Evolutionary conservation across 2,888 invertebrate genomes (phyloP).

Genomic region (Mythimna pallens): DNA sequence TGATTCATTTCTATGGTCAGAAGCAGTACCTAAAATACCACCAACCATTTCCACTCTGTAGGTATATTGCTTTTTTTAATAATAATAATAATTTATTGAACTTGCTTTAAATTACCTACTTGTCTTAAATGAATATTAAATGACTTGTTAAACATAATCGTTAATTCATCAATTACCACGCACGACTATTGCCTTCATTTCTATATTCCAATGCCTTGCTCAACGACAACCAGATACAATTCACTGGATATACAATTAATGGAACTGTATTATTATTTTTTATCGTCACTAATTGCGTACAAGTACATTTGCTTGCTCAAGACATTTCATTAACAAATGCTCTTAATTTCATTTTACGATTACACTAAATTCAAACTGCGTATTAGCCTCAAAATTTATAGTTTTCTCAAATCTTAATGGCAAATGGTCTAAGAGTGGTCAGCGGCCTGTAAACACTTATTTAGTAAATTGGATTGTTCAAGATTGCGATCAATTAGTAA

Average conservation of each 20-base stretch:
- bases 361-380: constrained; percentile 38
- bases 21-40: not conserved
- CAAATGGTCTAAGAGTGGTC: constrained; percentile 19
- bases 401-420: constrained; percentile 42
- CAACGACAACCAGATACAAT: constrained; percentile 38
- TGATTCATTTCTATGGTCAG: too few species aligned
- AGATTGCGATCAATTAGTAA: constrained; percentile 48
- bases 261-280: constrained; percentile 64
- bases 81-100: too few species aligned
- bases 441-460: constrained; percentile 31
- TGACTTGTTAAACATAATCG: constrained; percentile 1
- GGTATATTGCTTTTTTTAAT: not conserved
- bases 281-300: constrained; percentile 67
- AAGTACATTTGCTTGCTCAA: constrained; percentile 46
- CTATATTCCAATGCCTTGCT: constrained; percentile 27
- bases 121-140: not conserved
- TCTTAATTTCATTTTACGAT: constrained; percentile 54
- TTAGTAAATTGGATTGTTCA: constrained; percentile 45
- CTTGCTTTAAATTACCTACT: too few species aligned
- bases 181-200: constrained; percentile 22
- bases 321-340: constrained; percentile 50
- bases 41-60: not conserved
- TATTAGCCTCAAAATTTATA: constrained; percentile 41
- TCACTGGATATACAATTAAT: constrained; percentile 48
- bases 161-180: constrained; percentile 16